Percentiles rank a stretch among this genome's conserved stretches.
Conservation (phyloP, 2,888 invertebrate genomes). For the Philereme vetulata region DNA sequence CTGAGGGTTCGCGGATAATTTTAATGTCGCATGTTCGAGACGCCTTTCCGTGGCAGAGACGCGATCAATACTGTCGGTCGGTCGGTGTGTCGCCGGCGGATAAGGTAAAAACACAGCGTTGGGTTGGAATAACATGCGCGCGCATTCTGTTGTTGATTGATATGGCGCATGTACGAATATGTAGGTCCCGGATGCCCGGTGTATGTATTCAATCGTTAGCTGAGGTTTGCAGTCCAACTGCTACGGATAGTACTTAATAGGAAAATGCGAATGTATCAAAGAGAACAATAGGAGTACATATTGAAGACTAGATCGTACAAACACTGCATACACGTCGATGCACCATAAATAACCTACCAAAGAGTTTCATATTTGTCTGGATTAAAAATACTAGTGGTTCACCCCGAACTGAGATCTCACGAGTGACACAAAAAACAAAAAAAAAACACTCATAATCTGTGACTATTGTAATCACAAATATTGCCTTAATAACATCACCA, state of each 20-base stretch:
- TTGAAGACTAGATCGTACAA: no score
- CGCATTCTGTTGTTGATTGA: conserved; percentile 77
- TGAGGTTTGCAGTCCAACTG: conserved; percentile 3
- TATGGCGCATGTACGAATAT: conserved; percentile 60
- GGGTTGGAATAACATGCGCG: conserved; percentile 64
- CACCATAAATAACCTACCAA: no score
- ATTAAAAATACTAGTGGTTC: no score
- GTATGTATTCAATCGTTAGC: conserved; percentile 18
- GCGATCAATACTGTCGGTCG: conserved; percentile 76
- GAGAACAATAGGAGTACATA: neutral
- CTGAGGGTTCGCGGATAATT: conserved; percentile 56
- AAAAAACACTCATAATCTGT: no score
- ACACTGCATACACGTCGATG: no score
- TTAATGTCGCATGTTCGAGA: conserved; percentile 65
- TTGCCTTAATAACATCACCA: no score
- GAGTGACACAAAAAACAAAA: no score
- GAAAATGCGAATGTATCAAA: neutral
- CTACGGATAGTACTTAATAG: neutral
- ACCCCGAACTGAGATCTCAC: no score
- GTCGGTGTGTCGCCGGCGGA: conserved; percentile 55
- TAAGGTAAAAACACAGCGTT: conserved; percentile 67
- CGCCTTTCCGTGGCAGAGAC: conserved; percentile 69
- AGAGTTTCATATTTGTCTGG: no score
- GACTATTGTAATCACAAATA: no score
- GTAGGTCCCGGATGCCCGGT: conserved; percentile 42